A percentile compares a stretch with the other conserved stretches of the same genome.
Conservation (phyloP, 2,888 invertebrate species). For the Heliconius charithonia region DNA sequence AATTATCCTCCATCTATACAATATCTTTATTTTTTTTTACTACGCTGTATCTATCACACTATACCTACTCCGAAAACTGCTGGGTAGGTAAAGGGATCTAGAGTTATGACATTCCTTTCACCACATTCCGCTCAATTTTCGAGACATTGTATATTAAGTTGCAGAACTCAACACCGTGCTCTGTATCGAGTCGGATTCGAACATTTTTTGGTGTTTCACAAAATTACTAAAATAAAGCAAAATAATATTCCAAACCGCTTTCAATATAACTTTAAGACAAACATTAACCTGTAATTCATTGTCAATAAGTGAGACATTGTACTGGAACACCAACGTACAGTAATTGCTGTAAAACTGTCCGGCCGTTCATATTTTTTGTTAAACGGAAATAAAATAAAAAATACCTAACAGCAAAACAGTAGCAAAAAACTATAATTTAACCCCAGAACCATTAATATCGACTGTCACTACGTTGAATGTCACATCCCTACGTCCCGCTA, state of each 20-base stretch:
- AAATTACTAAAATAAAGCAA: neutral
- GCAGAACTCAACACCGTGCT: no score
- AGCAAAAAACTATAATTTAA: conserved; percentile 52
- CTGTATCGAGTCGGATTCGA: no score
- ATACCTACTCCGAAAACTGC: no score
- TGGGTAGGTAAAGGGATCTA: no score
- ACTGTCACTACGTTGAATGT: conserved; percentile 69
- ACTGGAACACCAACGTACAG: conserved; percentile 51
- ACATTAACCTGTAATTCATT: conserved; percentile 55
- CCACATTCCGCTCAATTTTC: no score
- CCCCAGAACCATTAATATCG: conserved; percentile 47
- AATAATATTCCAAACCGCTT: conserved; percentile 34
- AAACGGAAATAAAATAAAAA: conserved; percentile 6
- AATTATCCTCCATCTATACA: no score
- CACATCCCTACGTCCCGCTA: conserved; percentile 63
- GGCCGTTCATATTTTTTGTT: conserved; percentile 2
- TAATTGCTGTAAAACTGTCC: conserved; percentile 31
- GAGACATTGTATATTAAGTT: no score
- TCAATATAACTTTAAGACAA: conserved; percentile 47
- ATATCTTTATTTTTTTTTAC: no score
- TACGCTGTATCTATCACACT: no score
- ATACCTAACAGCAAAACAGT: conserved; percentile 57
- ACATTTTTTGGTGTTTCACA: neutral
- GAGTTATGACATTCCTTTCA: no score
- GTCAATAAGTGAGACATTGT: conserved; percentile 64